Evolutionary conservation across 2,797 vertebrate species (phyloP).

Genomic region (Rhyacichthys aspro): DNA sequence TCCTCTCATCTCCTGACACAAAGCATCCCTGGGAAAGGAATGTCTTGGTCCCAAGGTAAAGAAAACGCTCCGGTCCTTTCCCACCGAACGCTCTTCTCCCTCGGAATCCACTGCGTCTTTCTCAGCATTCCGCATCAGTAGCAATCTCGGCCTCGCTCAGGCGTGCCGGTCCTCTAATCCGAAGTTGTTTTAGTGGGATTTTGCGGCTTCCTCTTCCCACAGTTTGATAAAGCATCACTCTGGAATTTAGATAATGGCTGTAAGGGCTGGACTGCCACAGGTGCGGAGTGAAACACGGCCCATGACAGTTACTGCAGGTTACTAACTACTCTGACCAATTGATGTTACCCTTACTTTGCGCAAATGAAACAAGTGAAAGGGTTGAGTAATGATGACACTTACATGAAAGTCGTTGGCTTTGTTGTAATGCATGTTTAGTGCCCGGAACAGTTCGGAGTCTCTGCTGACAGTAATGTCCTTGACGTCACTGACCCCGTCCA

Average conservation of each 20-base stretch:
- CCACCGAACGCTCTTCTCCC: conserved; percentile 79
- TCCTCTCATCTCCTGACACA: conserved; percentile 80
- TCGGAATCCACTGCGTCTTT: conserved; percentile 83
- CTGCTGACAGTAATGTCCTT: conserved; percentile 85
- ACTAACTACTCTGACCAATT: conserved; percentile 5
- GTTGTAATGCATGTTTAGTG: conserved; percentile 94
- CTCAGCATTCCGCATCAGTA: conserved; percentile 88
- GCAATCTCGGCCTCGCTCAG: conserved; percentile 82
- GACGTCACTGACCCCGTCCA: conserved; percentile 84
- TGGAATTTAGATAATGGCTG: conserved; percentile 79
- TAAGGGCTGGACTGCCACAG: conserved; percentile 74
- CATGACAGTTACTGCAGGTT: conserved; percentile 31
- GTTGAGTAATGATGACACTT: conserved; percentile 52
- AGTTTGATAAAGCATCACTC: conserved; percentile 82
- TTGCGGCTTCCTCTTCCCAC: conserved; percentile 89
- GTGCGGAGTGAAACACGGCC: conserved; percentile 78
- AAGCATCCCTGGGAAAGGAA: conserved; percentile 87
- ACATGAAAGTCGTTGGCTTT: conserved; percentile 97
- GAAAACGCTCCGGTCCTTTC: conserved; percentile 83
- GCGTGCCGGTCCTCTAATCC: conserved; percentile 83
- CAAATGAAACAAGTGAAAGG: conserved; percentile 21
- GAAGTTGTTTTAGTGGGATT: conserved; percentile 86
- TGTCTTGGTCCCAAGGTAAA: conserved; percentile 88
- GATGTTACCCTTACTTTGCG: neutral
- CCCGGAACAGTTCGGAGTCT: conserved; percentile 91